Conservation (phyloP, 2,888 invertebrate genomes). For the Phoenoteleia sp. region DNA sequence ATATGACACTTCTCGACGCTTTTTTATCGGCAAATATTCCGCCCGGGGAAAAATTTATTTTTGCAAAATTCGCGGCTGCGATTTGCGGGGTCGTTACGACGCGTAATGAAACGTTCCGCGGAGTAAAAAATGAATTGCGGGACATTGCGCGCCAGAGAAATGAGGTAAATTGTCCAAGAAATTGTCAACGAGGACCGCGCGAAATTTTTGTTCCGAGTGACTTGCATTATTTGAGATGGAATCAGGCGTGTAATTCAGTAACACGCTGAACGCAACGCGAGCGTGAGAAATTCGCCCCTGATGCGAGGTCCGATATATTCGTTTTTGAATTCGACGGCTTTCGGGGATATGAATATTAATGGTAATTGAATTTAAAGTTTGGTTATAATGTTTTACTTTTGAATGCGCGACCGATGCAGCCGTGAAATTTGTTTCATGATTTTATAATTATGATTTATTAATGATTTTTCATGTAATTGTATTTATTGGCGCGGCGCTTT, state of each 20-base stretch:
- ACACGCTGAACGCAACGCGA: conserved; percentile 43
- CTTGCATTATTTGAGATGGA: conserved; percentile 70
- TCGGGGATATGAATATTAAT: conserved; percentile 43
- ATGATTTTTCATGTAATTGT: too few relatives aligned
- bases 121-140: conserved; percentile 32
- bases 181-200: conserved; percentile 63
- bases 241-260: conserved; percentile 66
- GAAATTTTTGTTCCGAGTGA: conserved; percentile 67
- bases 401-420: background rate
- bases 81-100: conserved; percentile 38
- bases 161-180: conserved; percentile 70
- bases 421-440: background rate
- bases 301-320: conserved; percentile 19
- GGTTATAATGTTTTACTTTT: background rate
- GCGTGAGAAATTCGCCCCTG: conserved; percentile 16
- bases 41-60: background rate
- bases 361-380: conserved; percentile 24
- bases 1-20: conserved; percentile 52
- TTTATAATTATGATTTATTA: background rate
- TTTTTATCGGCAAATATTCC: conserved; percentile 4
- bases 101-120: conserved; percentile 43
- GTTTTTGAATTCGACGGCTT: conserved; percentile 16
- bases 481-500: too few relatives aligned
- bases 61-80: conserved; percentile 10
- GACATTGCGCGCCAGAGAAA: conserved; percentile 49